Base-by-base conservation (phyloP, 2,888 invertebrate genomes). In the Embidobia sp. region DNA sequence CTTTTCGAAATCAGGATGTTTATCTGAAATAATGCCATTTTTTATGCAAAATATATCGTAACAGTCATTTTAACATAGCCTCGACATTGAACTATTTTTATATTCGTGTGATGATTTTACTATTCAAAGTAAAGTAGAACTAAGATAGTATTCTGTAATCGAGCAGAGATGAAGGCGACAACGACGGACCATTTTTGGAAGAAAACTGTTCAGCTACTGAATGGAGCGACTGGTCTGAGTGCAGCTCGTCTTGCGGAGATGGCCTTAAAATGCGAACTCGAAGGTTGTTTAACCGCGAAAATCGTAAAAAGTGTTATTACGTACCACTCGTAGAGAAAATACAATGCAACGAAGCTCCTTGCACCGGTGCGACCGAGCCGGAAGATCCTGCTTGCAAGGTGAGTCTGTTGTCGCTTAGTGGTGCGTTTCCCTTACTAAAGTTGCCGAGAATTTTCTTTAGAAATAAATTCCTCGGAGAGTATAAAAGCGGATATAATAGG, bases 171-270 rank as follows among this genome's bases (percentile, higher is more conserved):
- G 78, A 81, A 59, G 90, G 90, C 37, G 90, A 88, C 3, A 76
- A 83, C 11, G 86, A 85, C 13, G 90, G 89, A 63, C 83, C 85
- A 2, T 85, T 83, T 35, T 83, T 87, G 57, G 80, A 74, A 22
- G 83, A 86, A 73, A 81, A 90, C 31, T 96, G 96, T 88, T 90
- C 90, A 33, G 94, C 94, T 0, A 92, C 93, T 0, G 92, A 92
- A 53, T 97, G 96, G 96, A 92, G 94, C 10, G 89, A 91, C 10
- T 96, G 96, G 96, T 94, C 95, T 37, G 94, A 96, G 83, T 98
- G 98, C 90, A 96, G 96, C 0, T 94, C 94, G 8, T 94, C 94
- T 0, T 98, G 98, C 86, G 96, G 96, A 2, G 89, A 94, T 7
- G 96, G 96, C 6, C 91, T 95, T 72, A 93, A 92, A 86, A 95